Evolutionary conservation across 1,140 invertebrate genomes (phyloP), one percentile per base, ranked within the genome.

Genomic region (Hyposmocoma kahamanoa): DNA sequence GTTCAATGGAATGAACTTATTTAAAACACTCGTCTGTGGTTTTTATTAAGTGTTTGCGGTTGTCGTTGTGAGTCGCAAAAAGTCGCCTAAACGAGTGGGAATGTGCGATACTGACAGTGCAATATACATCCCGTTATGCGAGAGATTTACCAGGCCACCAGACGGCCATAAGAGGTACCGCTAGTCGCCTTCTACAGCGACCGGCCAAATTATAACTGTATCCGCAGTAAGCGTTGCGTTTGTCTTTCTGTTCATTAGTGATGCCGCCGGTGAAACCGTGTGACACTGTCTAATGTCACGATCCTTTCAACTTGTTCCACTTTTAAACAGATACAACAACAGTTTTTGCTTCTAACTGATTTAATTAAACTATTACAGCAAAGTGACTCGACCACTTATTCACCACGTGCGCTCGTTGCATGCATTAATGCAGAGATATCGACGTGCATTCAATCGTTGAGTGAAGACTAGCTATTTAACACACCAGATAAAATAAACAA

Each of bases 131-230:
- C 75, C 72, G 72, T 76, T 76, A 74, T 18, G 10, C 21, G 44
- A 65, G 54, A 56, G 53, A 53, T 30, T 59, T 61, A 67, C 51
- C 64, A 65, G 59, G 57, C 51, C 57, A 59, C 13, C 56, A 56
- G 53, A 36, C 56, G 21, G 43, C 54, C 62, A 62, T 61, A 63
- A 53, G 61, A 66, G 45, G 54, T 79, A 79, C 75, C 72, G 75
- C 72, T 72, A 72, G 24, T 38, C 55, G 56, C 64, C 67, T 63
- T 67, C 50, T 67, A 58, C 38, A 62, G n/a, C n/a, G 62, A 56
- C 48, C 50, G 60, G 56, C 60, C 64, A 55, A 74, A 72, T 59
- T 57, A 66, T 79, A 76, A 79, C 72, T 76, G 75, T 79, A 70
- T 46, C 60, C 50, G 53, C 6, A 18, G 28, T 17, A 36, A 36